Evolutionary conservation across 2,113 vertebrate genomes (phyloP), one percentile per base, ranked within the genome.

Genomic region (Dromiciops gliroides): DNA sequence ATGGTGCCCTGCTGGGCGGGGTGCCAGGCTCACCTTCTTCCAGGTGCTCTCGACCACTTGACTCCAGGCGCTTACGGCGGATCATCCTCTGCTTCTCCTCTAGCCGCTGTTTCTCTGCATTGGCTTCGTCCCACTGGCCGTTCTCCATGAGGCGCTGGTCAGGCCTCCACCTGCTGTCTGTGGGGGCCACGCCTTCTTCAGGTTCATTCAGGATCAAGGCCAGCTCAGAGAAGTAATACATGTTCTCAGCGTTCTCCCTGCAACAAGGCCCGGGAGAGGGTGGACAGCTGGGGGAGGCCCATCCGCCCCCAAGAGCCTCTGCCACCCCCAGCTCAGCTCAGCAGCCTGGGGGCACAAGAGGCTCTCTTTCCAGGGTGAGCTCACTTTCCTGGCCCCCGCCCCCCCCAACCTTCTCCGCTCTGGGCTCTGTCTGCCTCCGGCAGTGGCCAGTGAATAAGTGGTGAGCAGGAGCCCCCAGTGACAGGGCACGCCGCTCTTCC

Each of bases 91-190:
- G 99, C 91, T 98, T 98, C 94, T 99, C 99, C 98, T 99, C 99
- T 95, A 99, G 97, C 91, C 99, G 97, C 98, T 99, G 99, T 97
- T 99, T 99, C 96, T 99, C 99, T 23, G 94, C 95, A 44, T 99
- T 99, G 88, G 99, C 99, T 93, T 99, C 99, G 0, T 99, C 99
- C 99, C 99, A 99, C 93, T 99, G 98, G 31, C 99, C 99, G 2
- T 98, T 99, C 98, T 99, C 99, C 99, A 99, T 99, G 0, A 99
- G 98, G 48, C 99, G 98, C 98, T 99, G 99, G 98, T 99, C 99
- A 0, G 99, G 99, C 37, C 99, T 96, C 96, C 99, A 98, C 22
- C 99, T 99, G 96, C 99, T 99, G 98, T 99, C 99, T 0, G 99
- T 99, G 90, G 99, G 99, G 0, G 99, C 99, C 19, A 99, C 97